phyloP scores from a whole-genome alignment of 37 sponge, comb jelly and placozoan species.

The Corticium candelabrum region DNA sequence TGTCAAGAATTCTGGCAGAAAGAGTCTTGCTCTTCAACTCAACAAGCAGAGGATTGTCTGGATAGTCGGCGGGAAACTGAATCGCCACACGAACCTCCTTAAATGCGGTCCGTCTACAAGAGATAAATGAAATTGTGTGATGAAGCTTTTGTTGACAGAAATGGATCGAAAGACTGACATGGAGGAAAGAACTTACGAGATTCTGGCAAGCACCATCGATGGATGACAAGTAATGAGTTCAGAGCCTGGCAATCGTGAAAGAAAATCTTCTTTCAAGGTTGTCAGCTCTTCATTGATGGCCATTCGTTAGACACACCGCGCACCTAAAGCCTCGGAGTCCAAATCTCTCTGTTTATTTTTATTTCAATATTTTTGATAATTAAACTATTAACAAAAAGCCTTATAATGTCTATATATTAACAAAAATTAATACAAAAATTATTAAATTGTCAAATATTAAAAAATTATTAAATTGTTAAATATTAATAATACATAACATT shows the following conservation, averaged over 20 bases:
- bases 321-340: too few relatives aligned
- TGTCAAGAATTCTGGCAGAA: slow-evolving; percentile 42
- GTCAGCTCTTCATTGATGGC: not conserved
- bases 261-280: not conserved
- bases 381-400: too few relatives aligned
- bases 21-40: slow-evolving; percentile 84
- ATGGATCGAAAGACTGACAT: too few relatives aligned
- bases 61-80: slow-evolving; percentile 78
- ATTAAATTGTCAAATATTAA: too few relatives aligned
- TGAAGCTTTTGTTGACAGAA: too few relatives aligned
- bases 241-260: not conserved
- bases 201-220: not conserved
- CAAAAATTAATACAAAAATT: too few relatives aligned
- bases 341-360: too few relatives aligned
- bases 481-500: too few relatives aligned
- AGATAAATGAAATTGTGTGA: not conserved
- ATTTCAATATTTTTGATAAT: too few relatives aligned
- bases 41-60: slow-evolving; percentile 29
- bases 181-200: not conserved
- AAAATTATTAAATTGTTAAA: too few relatives aligned
- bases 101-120: slow-evolving; percentile 33
- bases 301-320: too few relatives aligned
- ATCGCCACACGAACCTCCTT: slow-evolving; percentile 41
- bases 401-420: too few relatives aligned
- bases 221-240: not conserved